These are phyloP conservation scores for Mechanitis mazaeus DNA, from an alignment of 2,888 invertebrate species.

Conservation along the genomic window DNA sequence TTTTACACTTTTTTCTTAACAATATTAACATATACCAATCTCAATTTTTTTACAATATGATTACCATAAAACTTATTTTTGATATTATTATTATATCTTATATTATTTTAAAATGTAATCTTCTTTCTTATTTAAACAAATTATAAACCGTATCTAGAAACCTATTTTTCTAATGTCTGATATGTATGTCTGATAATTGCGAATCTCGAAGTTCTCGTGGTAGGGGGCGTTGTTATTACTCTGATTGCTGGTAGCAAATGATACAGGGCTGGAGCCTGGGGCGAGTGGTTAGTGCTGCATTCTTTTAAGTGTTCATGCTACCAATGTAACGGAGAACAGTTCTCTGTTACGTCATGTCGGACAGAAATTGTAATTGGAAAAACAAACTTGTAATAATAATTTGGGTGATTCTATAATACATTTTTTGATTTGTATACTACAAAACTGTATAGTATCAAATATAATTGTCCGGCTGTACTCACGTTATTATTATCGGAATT, in stretches of 20 bases:
- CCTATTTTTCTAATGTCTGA: not conserved
- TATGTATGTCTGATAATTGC: not conserved
- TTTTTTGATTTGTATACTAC: not conserved
- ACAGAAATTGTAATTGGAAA: not conserved
- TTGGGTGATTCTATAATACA: not conserved
- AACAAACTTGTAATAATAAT: not conserved
- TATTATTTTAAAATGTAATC: too few species aligned
- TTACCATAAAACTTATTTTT: too few species aligned
- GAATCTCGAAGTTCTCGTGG: conserved; percentile 2
- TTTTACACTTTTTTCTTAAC: too few species aligned
- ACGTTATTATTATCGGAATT: too few species aligned
- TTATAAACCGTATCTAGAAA: too few species aligned
- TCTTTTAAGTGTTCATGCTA: conserved; percentile 15
- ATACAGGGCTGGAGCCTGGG: conserved; percentile 28
- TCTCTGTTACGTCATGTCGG: not conserved
- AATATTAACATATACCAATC: too few species aligned
- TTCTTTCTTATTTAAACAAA: too few species aligned
- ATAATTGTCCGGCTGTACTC: too few species aligned
- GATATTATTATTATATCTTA: too few species aligned
- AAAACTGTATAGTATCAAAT: too few species aligned
- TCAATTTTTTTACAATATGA: too few species aligned
- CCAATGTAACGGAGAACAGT: not conserved
- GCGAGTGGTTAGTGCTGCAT: conserved; percentile 20
- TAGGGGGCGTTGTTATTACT: conserved; percentile 39
- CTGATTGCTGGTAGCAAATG: conserved; percentile 49